Evolutionary conservation across 1,140 invertebrate species (phyloP), one percentile per base, ranked within the genome.

Genomic region (Drosophila simulans): DNA sequence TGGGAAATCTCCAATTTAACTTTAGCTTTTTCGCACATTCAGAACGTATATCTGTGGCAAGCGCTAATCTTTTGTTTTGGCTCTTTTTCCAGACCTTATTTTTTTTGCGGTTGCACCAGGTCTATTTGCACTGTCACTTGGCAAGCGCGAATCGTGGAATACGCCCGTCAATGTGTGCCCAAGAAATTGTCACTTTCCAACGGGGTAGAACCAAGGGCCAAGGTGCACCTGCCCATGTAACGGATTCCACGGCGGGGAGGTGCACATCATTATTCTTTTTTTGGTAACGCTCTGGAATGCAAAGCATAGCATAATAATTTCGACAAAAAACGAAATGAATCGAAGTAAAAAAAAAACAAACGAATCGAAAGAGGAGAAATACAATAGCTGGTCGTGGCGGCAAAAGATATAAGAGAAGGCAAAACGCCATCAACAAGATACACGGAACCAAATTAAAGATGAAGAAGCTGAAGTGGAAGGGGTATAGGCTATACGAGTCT

Each of bases 401-500:
- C 84, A 64, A 51, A 51, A 88, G 84, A 89, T 89, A 89, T 84
- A 88, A 89, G 73, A 79, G 82, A 89, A 89, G 68, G 84, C 80
- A 89, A 89, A 89, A 89, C 84, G 84, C 84, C 84, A 89, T 89
- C 84, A 84, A 89, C 80, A 77, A 89, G 79, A 86, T 86, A 86
- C 83, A 86, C 83, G 83, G 83, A 86, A 89, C 83, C 83, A 86
- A 86, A 86, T 86, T 86, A 88, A 88, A 86, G 83, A 88, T 86
- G 84, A 86, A 86, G 84, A 86, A 86, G 82, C 83, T 65, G 65
- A 49, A 27, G 15, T 49, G 1, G 15, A 12, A 13, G 10, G 17
- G 37, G 15, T 25, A 17, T 5, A 4, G 4, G 17, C 5, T 11
- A 31, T 37, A 39, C 12, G 52, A 22, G 20, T 5, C 8, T 11